phyloP scores from a whole-genome alignment of 2,113 vertebrate genomes.

The Lepus americanus region DNA sequence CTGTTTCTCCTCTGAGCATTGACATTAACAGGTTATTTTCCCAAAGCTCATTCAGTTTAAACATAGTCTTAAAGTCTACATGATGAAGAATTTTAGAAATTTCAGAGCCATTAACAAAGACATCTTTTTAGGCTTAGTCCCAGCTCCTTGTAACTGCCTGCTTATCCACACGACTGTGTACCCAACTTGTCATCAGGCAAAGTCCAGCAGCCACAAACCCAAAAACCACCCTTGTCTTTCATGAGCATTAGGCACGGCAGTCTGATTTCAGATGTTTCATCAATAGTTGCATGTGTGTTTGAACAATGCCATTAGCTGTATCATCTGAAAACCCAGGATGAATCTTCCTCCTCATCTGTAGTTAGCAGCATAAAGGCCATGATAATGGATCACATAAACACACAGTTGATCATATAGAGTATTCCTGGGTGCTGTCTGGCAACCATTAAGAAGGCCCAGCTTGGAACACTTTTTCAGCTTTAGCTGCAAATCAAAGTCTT shows the following conservation, averaged over 20 bases:
- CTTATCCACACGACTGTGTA: not conserved
- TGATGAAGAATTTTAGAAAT: not conserved
- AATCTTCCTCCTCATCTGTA: not conserved
- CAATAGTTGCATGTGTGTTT: not conserved
- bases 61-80: not conserved
- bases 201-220: not conserved
- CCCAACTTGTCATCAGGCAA: not conserved
- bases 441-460: not conserved
- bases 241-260: not conserved
- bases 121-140: not conserved
- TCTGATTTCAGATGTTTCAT: not conserved
- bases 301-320: not conserved
- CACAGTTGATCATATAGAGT: not conserved
- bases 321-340: not conserved
- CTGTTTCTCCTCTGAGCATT: not conserved
- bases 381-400: not conserved
- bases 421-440: not conserved
- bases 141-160: not conserved
- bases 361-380: not conserved
- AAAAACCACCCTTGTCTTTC: not conserved
- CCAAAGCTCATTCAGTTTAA: not conserved
- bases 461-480: not conserved
- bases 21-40: not conserved
- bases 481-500: conserved; percentile 21
- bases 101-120: not conserved